Percentiles rank a stretch among this genome's conserved stretches.
phyloP scores from a whole-genome alignment of 2,888 invertebrate genomes.

The Cryptocephalus primarius region DNA sequence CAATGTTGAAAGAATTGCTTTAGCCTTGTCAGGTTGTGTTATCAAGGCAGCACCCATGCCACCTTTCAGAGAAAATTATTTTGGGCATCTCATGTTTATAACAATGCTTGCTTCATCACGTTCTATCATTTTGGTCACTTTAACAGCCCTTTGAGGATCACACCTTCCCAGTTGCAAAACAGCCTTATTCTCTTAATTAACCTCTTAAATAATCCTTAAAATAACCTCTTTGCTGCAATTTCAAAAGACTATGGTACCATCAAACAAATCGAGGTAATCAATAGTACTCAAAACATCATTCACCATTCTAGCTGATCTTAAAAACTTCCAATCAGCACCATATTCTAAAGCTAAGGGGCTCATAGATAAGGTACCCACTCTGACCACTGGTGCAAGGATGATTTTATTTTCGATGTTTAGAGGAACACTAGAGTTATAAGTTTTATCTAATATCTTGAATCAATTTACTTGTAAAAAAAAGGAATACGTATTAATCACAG shows the following conservation, averaged over 20 bases:
- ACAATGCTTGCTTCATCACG: constrained; percentile 91
- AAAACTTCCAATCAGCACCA: constrained; percentile 89
- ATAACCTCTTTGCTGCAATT: constrained; percentile 80
- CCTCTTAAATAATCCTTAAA: too few species aligned
- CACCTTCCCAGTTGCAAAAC: constrained; percentile 93
- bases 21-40: constrained; percentile 72
- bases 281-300: constrained; percentile 81
- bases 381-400: constrained; percentile 92
- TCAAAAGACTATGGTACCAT: constrained; percentile 86
- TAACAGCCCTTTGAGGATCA: constrained; percentile 73
- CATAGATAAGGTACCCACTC: constrained; percentile 89
- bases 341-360: constrained; percentile 78
- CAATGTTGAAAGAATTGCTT: constrained; percentile 66
- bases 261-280: constrained; percentile 81
- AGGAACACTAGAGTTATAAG: background rate
- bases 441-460: constrained; percentile 2
- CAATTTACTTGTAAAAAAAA: too few species aligned
- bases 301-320: constrained; percentile 64
- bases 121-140: constrained; percentile 80
- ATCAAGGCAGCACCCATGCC: constrained; percentile 97
- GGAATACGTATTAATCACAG: too few species aligned
- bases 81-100: constrained; percentile 99
- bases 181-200: constrained; percentile 59
- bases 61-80: constrained; percentile 94
- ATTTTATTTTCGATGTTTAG: constrained; percentile 47